Base-by-base conservation (phyloP, 2,113 vertebrate species). In the Micronisus gabar region DNA sequence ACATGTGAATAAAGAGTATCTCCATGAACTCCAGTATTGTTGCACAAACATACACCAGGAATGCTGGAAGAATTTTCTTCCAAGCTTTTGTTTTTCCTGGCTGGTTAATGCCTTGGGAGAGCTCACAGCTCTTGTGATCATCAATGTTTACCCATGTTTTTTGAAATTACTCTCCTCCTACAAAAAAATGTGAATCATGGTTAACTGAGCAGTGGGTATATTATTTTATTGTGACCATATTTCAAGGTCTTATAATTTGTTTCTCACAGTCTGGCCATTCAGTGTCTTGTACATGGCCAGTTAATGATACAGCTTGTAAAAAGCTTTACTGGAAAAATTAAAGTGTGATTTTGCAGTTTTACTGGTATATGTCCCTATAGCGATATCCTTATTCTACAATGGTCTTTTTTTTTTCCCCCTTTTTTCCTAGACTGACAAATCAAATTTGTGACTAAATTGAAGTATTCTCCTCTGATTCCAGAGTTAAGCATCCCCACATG, bases 261-360 rank as follows among this genome's bases (percentile, higher is more conserved):
- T 96, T 96, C 68, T 93, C 68, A 66, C 32, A 81, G 52, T 61
- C 67, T 93, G 71, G 43, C 58, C 88, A 81, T 43, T 78, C 32
- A 40, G 27, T 72, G 56, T 66, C 78, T 68, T 83, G 55, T 59
- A 55, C 26, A 13, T 25, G 20, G 55, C 34, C 65, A 84, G 30
- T 34, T 93, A 74, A 73, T 5, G 15, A 45, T 41, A 58, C 3
- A 82, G 41, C 59, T 62, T 93, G 67, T 90, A 85, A 81, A 91
- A 91, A 89, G 18, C 34, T 89, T 47, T 79, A 67, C 65, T 93
- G 65, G 65, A 91, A 94, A 76, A 94, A 58, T 48, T 80, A 30
- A 89, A 55, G 48, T 72, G 43, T 62, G 47, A 50, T 88, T 95
- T 96, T 73, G 41, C 67, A 62, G 34, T 89, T 96, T 95, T 81